phyloP scores from a whole-genome alignment of 2,113 vertebrate genomes.

The Oryctolagus cuniculus region DNA sequence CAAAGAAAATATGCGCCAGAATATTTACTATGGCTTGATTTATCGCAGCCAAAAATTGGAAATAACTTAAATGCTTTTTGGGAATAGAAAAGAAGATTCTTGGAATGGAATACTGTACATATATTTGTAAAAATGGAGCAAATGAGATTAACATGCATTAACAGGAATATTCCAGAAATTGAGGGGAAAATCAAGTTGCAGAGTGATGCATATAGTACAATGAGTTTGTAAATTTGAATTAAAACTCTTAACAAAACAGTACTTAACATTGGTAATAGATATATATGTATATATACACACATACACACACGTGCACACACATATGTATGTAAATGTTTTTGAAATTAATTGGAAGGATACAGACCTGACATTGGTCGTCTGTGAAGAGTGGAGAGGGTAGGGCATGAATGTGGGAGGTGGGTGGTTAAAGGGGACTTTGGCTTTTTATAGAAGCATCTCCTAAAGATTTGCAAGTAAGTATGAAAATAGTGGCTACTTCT shows the following conservation, averaged over 20 bases:
- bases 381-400: slow-evolving; percentile 29
- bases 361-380: slow-evolving; percentile 45
- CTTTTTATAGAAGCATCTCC: slow-evolving; percentile 71
- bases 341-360: slow-evolving; percentile 57
- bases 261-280: slow-evolving; percentile 61
- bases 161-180: slow-evolving; percentile 4
- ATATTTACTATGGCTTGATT: slow-evolving; percentile 60
- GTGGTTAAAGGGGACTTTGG: slow-evolving; percentile 36
- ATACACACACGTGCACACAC: neutral
- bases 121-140: slow-evolving; percentile 56
- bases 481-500: slow-evolving; percentile 71
- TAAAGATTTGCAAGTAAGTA: slow-evolving; percentile 64
- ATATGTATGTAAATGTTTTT: slow-evolving; percentile 62
- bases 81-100: slow-evolving; percentile 3
- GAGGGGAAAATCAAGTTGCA: neutral
- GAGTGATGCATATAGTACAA: neutral
- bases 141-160: neutral
- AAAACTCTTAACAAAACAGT: slow-evolving; percentile 29
- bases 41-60: slow-evolving; percentile 32
- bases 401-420: neutral
- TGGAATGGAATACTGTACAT: neutral
- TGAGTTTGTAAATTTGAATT: slow-evolving; percentile 71
- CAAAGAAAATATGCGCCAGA: slow-evolving; percentile 47
- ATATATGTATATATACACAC: slow-evolving; percentile 50
- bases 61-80: slow-evolving; percentile 6